These are phyloP conservation scores for Enteromius treurensis DNA, from an alignment of 2,797 vertebrate genomes.

Conservation along the genomic window DNA sequence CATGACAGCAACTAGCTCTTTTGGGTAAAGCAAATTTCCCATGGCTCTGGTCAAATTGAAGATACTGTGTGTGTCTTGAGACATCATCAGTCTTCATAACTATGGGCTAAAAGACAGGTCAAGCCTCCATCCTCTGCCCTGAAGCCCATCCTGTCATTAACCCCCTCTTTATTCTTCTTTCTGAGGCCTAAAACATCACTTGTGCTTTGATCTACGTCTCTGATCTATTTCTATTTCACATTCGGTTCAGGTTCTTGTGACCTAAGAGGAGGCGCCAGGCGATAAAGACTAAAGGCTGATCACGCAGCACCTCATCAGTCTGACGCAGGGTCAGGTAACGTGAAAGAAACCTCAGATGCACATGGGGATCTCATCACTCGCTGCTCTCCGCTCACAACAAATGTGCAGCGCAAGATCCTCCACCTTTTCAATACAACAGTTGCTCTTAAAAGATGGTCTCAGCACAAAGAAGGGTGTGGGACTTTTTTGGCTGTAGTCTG, in stretches of 20 bases:
- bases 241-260: slow-evolving; percentile 51
- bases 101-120: slow-evolving; percentile 40
- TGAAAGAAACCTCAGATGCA: slow-evolving; percentile 41
- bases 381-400: slow-evolving; percentile 12
- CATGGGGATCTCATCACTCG: slow-evolving; percentile 39
- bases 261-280: slow-evolving; percentile 27
- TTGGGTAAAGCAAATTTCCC: slow-evolving; percentile 9
- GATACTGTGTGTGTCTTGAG: slow-evolving; percentile 21
- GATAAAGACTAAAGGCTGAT: slow-evolving; percentile 57
- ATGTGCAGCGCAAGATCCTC: slow-evolving; percentile 32
- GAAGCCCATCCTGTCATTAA: slow-evolving; percentile 56
- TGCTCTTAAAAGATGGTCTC: not conserved
- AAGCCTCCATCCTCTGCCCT: slow-evolving; percentile 46
- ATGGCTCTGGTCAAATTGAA: slow-evolving; percentile 17
- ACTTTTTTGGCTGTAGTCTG: not conserved
- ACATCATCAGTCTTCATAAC: slow-evolving; percentile 54
- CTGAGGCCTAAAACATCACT: slow-evolving; percentile 28
- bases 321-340: slow-evolving; percentile 49
- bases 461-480: not conserved
- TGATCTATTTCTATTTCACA: slow-evolving; percentile 53
- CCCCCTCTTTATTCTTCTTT: slow-evolving; percentile 42
- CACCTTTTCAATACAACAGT: slow-evolving; percentile 30
- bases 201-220: slow-evolving; percentile 53
- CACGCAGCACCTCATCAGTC: slow-evolving; percentile 59
- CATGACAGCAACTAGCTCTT: slow-evolving; percentile 15